Evolutionary conservation across 1,140 invertebrate genomes (phyloP), one percentile per base, ranked within the genome.

Genomic region (Archivesica marissinica): DNA sequence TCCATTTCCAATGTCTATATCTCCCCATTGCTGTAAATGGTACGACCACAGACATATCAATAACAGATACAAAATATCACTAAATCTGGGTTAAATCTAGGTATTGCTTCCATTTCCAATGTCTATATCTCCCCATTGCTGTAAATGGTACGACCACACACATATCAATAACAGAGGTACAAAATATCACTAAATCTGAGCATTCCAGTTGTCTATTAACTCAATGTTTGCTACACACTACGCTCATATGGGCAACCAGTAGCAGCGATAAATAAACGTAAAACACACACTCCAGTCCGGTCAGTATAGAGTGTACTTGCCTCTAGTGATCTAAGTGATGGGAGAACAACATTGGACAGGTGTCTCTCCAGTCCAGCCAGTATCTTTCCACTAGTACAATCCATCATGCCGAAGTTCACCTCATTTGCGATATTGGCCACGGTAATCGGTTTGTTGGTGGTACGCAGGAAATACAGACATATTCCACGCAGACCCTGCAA

Each of bases 381-480:
- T 47, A 98, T 94, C 30, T 97, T 97, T 11, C 98, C 96, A 88
- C 96, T 96, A 59, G 95, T 95, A 0, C 96, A 96, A 91, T 98
- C 97, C 41, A 99, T 95, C 39, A 97, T 95, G 0, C 97, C 97
- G 85, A 97, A 97, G 91, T 96, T 97, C 81, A 96, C 91, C 86
- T 96, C 95, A 92, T 95, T 98, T 96, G 90, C 98, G 97, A 77
- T 97, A 97, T 95, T 99, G 96, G 93, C 97, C 96, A 1, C 96
- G 96, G 90, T 98, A 91, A 94, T 97, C 96, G 92, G 97, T 97
- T 92, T 94, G 39, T 96, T 95, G 2, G 96, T 96, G 23, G 97
- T 94, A 85, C 98, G 95, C 91, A 98, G 96, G 94, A 98, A 98
- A 90, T 98, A 98, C 89, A 98, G 96, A 89, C 97, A 97, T 25